These are phyloP conservation scores for Dallia pectoralis DNA, from an alignment of 2,797 vertebrate species.

Conservation along the genomic window DNA sequence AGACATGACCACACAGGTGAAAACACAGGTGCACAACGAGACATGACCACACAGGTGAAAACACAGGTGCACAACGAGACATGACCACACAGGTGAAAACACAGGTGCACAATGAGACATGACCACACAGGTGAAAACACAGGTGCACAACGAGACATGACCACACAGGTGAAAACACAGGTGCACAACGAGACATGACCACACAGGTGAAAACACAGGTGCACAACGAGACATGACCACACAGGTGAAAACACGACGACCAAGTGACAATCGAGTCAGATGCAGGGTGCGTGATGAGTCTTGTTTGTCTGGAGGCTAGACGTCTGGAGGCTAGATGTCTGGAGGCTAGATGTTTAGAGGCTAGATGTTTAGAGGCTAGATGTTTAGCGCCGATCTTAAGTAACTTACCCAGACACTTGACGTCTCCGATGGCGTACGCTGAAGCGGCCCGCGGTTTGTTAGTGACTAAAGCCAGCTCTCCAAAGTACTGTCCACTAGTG, in stretches of 20 bases:
- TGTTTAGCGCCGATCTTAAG: conserved; percentile 1
- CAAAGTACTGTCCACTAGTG: conserved; percentile 95
- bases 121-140: not conserved
- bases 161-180: not conserved
- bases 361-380: too few species aligned
- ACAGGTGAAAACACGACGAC: not conserved
- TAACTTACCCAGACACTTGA: conserved; percentile 94
- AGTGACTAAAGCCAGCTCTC: conserved; percentile 95
- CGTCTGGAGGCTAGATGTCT: too few species aligned
- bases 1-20: not conserved
- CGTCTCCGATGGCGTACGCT: conserved; percentile 91
- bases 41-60: not conserved
- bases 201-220: not conserved
- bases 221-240: too few species aligned
- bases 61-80: not conserved
- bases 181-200: not conserved
- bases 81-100: not conserved
- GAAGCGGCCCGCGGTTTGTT: conserved; percentile 98
- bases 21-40: not conserved
- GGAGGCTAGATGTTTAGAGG: too few species aligned
- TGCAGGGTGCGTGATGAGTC: not conserved
- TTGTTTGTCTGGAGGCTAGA: too few species aligned
- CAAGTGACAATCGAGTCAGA: not conserved
- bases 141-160: not conserved
- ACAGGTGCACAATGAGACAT: not conserved